Conservation (phyloP, 2,888 invertebrate species). For the Scaeva pyrastri region DNA sequence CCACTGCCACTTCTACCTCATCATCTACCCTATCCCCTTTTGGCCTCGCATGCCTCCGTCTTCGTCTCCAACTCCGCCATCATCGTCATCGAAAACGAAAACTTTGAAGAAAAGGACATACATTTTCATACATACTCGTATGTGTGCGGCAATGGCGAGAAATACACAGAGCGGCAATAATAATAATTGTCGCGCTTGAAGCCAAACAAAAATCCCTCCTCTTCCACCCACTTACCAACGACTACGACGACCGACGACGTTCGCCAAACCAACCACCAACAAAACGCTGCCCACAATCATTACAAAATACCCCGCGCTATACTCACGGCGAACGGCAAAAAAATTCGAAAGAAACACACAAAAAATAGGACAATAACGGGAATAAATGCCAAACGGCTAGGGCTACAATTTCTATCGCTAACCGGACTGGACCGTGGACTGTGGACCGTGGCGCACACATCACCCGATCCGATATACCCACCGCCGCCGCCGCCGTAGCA, state of each 20-base stretch:
- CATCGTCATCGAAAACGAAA: neutral
- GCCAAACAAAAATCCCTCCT: slow-evolving; percentile 52
- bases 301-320: slow-evolving; percentile 15
- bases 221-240: neutral
- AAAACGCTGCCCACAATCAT: slow-evolving; percentile 45
- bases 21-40: slow-evolving; percentile 39
- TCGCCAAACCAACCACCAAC: slow-evolving; percentile 21
- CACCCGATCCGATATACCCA: slow-evolving; percentile 17
- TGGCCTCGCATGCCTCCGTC: neutral
- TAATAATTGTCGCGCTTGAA: slow-evolving; percentile 71
- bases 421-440: slow-evolving; percentile 64
- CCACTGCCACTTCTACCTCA: neutral
- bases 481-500: no score
- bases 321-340: slow-evolving; percentile 35
- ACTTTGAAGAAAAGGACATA: slow-evolving; percentile 16
- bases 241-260: no score
- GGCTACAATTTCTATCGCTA: slow-evolving; percentile 74
- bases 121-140: slow-evolving; percentile 19
- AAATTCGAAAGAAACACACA: neutral
- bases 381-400: slow-evolving; percentile 76
- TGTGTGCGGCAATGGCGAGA: slow-evolving; percentile 42
- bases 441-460: slow-evolving; percentile 54
- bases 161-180: slow-evolving; percentile 48
- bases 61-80: no score
- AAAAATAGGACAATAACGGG: slow-evolving; percentile 64